Evolutionary conservation across 2,797 vertebrate species (phyloP).

Genomic region (Cryptoprocta ferox): DNA sequence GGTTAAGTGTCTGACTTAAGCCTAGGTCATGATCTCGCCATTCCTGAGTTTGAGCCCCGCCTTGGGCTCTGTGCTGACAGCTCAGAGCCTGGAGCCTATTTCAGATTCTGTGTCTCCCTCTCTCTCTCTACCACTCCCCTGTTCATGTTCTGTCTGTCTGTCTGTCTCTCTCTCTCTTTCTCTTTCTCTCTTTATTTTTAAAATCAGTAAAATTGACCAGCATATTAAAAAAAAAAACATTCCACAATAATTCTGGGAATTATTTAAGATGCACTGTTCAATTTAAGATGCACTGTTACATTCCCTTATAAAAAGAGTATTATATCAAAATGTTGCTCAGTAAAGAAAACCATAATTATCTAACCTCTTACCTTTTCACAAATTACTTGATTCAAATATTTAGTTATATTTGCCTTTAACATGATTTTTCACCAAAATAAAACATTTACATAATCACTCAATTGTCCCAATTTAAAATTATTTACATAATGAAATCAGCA

Average conservation of each 20-base stretch:
- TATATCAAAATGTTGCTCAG: neutral
- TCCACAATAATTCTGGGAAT: neutral
- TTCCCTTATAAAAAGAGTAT: conserved; percentile 13
- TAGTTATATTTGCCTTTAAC: neutral
- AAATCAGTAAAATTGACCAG: too few relatives aligned
- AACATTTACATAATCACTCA: neutral
- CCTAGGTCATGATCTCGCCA: too few relatives aligned
- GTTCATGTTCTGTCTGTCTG: too few relatives aligned
- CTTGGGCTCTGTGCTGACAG: too few relatives aligned
- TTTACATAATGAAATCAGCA: conserved; percentile 18
- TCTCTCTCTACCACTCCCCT: too few relatives aligned
- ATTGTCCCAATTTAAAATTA: conserved; percentile 29
- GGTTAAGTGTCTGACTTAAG: too few relatives aligned
- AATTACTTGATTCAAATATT: conserved; percentile 46
- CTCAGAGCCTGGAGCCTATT: too few relatives aligned
- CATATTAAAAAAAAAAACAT: neutral
- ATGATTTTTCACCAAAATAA: conserved; percentile 9
- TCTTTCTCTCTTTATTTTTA: too few relatives aligned
- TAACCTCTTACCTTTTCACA: conserved; percentile 25
- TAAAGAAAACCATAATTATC: neutral
- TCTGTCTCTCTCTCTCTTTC: too few relatives aligned
- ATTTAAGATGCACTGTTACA: neutral
- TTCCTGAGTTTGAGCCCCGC: too few relatives aligned
- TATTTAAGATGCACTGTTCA: neutral
- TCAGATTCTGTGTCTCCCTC: too few relatives aligned